These are phyloP conservation scores for Dasypogon diadema DNA, from an alignment of 2,888 invertebrate species.

Conservation along the genomic window DNA sequence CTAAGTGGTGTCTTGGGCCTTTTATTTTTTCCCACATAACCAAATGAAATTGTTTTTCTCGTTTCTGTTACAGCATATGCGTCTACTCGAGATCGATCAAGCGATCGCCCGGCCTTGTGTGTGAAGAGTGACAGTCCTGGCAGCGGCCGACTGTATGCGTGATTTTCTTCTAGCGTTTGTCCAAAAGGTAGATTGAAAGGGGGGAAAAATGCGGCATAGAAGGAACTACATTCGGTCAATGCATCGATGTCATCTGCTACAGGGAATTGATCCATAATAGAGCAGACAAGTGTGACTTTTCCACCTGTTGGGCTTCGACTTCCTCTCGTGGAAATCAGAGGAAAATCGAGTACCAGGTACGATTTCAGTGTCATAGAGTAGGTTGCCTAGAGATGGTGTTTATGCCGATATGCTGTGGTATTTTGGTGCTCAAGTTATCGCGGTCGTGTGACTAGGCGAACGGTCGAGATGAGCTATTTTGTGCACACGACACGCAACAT, in stretches of 20 bases:
- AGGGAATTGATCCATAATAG: neutral
- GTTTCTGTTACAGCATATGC: slow-evolving; percentile 2
- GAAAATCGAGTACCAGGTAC: slow-evolving; percentile 9
- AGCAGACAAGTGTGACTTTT: neutral
- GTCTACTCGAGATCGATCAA: slow-evolving; percentile 9
- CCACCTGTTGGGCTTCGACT: neutral
- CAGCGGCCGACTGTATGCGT: neutral
- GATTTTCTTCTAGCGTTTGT: too few species aligned
- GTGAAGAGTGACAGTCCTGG: slow-evolving; percentile 25
- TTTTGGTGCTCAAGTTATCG: slow-evolving; percentile 17
- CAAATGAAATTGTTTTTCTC: slow-evolving; percentile 33
- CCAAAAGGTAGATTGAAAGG: neutral
- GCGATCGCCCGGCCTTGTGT: slow-evolving; percentile 13
- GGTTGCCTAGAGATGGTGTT: slow-evolving; percentile 13
- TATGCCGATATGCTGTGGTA: neutral
- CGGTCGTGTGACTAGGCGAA: slow-evolving; percentile 35
- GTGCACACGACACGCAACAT: slow-evolving; percentile 55
- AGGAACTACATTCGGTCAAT: too few species aligned
- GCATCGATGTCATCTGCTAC: too few species aligned
- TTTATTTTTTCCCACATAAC: slow-evolving; percentile 15
- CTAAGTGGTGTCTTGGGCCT: slow-evolving; percentile 20
- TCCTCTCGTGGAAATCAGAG: neutral
- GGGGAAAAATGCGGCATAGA: too few species aligned
- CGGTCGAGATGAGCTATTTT: slow-evolving; percentile 45
- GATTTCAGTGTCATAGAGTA: slow-evolving; percentile 8